Conservation (phyloP, 2,113 vertebrate species). For the Tapirus terrestris region DNA sequence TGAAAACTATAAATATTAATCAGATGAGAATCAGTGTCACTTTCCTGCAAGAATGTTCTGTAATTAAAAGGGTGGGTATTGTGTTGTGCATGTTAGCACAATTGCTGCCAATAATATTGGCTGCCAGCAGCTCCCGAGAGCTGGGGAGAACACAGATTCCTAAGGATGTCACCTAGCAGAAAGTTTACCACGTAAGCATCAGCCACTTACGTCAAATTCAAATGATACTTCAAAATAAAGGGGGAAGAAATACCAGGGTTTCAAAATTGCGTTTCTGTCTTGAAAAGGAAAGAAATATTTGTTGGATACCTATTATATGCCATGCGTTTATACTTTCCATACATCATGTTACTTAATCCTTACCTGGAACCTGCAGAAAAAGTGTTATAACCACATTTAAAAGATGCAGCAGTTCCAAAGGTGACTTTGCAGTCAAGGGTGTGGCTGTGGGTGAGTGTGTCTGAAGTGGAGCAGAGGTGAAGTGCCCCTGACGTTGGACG, state of each 20-base stretch:
- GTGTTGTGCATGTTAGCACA: conserved; percentile 40
- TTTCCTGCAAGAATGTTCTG: conserved; percentile 68
- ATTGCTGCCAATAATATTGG: neutral
- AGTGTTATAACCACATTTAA: neutral
- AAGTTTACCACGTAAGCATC: neutral
- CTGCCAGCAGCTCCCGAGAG: neutral
- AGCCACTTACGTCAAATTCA: neutral
- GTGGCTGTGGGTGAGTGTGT: neutral
- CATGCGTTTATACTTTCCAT: neutral
- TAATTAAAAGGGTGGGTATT: conserved; percentile 74
- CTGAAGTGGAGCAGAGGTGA: neutral
- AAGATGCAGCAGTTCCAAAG: neutral
- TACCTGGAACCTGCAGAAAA: neutral
- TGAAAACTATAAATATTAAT: conserved; percentile 78
- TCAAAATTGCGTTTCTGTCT: neutral
- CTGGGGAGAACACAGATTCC: neutral
- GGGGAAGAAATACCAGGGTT: neutral
- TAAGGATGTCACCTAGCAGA: conserved; percentile 40
- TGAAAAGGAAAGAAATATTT: neutral
- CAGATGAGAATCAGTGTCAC: conserved; percentile 73
- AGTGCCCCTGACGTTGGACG: neutral
- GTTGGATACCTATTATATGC: neutral
- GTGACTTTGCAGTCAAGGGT: neutral
- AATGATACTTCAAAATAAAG: neutral
- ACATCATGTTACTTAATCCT: neutral